A percentile compares a stretch with the other conserved stretches of the same genome.
Conservation (phyloP, 2,888 invertebrate species). For the Ichneumoninae sp. region DNA sequence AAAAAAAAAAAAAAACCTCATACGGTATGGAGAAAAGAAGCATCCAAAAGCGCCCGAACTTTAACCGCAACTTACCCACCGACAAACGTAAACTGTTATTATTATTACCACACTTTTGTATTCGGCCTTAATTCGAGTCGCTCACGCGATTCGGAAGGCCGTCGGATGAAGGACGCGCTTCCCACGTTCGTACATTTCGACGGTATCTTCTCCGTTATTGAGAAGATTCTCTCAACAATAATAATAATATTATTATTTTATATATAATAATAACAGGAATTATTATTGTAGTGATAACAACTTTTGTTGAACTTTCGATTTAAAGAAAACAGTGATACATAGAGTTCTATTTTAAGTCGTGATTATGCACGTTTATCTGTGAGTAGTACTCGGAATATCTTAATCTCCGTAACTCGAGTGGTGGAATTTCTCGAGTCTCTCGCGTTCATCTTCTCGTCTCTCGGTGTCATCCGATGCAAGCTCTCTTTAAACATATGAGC, state of each 20-base stretch:
- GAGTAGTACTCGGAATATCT: conserved; percentile 24
- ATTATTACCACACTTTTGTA: conserved; percentile 51
- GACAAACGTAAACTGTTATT: conserved; percentile 21
- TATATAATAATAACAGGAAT: background rate
- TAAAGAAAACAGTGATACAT: background rate
- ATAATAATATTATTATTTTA: background rate
- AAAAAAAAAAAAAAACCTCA: conserved; percentile 11
- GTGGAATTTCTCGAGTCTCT: conserved; percentile 3
- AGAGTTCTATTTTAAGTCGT: conserved; percentile 18
- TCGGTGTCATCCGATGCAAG: conserved; percentile 13
- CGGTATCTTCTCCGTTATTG: background rate
- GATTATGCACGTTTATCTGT: conserved; percentile 18
- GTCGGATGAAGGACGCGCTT: conserved; percentile 74
- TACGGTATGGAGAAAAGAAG: background rate
- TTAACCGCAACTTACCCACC: conserved; percentile 13
- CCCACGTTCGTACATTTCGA: conserved; percentile 70
- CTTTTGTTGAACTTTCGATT: background rate
- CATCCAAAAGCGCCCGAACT: conserved; percentile 21
- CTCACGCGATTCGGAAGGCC: conserved; percentile 77
- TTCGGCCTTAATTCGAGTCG: conserved; percentile 72
- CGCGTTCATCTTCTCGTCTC: conserved; percentile 29
- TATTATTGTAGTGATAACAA: background rate
- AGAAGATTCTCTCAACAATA: background rate
- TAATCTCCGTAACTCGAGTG: conserved; percentile 43
- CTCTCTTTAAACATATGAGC: conserved; percentile 33